phyloP scores from a whole-genome alignment of 2,888 invertebrate genomes.

The Lepidochitona cinerea region DNA sequence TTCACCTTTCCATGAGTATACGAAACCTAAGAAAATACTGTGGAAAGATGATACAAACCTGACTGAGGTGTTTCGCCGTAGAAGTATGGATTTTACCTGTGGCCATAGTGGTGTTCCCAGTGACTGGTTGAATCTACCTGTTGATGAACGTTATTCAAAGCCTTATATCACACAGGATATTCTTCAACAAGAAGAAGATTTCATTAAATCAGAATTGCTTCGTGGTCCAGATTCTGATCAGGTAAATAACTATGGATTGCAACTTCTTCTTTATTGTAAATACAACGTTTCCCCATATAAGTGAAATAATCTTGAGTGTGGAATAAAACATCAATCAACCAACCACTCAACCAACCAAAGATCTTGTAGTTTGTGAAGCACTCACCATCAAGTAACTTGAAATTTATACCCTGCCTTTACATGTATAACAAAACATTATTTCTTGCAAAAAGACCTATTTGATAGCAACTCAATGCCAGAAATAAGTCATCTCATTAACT shows the following conservation, averaged over 20 bases:
- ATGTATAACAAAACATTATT: too few relatives aligned
- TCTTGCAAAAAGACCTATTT: too few relatives aligned
- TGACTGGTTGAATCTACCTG: slow-evolving; percentile 61
- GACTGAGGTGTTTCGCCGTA: slow-evolving; percentile 14
- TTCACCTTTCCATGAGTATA: not conserved
- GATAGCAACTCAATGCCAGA: not conserved
- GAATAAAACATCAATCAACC: too few relatives aligned
- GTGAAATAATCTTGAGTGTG: too few relatives aligned
- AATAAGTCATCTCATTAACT: not conserved
- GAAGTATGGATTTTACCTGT: not conserved
- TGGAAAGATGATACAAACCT: slow-evolving; percentile 50
- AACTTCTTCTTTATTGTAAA: too few relatives aligned
- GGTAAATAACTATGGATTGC: too few relatives aligned
- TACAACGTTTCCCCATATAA: too few relatives aligned
- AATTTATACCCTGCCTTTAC: too few relatives aligned
- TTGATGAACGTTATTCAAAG: slow-evolving; percentile 56
- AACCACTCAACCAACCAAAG: too few relatives aligned
- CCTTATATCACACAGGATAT: slow-evolving; percentile 56
- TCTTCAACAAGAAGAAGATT: slow-evolving; percentile 58
- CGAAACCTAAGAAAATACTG: slow-evolving; percentile 45
- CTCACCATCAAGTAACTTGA: too few relatives aligned
- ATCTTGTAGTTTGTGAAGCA: too few relatives aligned
- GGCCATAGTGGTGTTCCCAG: slow-evolving; percentile 50
- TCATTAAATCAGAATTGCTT: slow-evolving; percentile 55
- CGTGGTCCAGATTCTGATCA: slow-evolving; percentile 55